phyloP scores from a whole-genome alignment of 2,888 invertebrate species.

The Tipula confusa region DNA sequence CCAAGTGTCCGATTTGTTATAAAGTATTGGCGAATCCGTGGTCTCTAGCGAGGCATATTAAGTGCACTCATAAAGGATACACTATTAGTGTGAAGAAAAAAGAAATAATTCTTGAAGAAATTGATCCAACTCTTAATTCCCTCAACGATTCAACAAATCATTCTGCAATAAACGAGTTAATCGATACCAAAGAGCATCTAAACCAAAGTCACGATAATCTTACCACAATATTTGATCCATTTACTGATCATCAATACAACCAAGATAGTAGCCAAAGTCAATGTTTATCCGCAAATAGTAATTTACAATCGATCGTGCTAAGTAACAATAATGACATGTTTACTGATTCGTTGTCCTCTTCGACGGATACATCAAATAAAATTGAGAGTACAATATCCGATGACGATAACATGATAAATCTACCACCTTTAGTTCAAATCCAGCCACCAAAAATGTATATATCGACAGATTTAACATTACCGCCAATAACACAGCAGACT shows the following conservation, averaged over 20 bases:
- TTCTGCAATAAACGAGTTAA: neutral
- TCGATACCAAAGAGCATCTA: slow-evolving; percentile 12
- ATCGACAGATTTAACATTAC: neutral
- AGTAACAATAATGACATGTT: slow-evolving; percentile 13
- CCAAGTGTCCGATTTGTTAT: slow-evolving; percentile 36
- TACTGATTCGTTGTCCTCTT: neutral
- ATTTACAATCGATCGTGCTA: neutral
- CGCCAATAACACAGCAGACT: neutral
- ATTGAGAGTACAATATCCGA: neutral
- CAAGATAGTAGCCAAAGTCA: neutral
- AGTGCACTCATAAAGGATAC: slow-evolving; percentile 31
- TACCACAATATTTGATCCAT: neutral
- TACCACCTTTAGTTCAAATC: slow-evolving; percentile 27
- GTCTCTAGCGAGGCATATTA: slow-evolving; percentile 38
- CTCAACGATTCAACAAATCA: neutral
- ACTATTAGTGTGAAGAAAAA: slow-evolving; percentile 14
- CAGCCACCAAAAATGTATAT: neutral
- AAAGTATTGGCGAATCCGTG: slow-evolving; percentile 36
- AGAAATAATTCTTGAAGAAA: slow-evolving; percentile 21
- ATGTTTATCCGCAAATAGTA: neutral
- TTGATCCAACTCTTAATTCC: slow-evolving; percentile 21
- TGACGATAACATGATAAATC: neutral
- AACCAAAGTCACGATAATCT: neutral
- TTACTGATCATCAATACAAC: neutral
- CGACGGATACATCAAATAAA: neutral